Evolutionary conservation across 2,888 invertebrate species (phyloP).

Genomic region (Odontothrips loti): DNA sequence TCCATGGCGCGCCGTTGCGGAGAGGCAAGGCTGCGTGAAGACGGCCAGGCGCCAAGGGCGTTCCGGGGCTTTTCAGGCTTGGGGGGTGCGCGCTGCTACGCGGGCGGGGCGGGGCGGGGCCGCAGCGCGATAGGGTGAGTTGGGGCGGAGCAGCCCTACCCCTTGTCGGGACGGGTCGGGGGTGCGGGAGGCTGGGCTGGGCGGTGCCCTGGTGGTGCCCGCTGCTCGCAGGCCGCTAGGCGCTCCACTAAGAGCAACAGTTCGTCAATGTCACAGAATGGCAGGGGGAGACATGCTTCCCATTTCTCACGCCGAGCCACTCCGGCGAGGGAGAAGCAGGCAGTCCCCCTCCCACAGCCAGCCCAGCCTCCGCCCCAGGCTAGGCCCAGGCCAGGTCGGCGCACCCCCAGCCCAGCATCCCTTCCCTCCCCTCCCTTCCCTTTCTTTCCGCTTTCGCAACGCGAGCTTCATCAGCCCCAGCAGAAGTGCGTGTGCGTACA

Average conservation of each 20-base stretch:
- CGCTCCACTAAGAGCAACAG: slow-evolving; percentile 25
- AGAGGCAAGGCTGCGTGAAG: not conserved
- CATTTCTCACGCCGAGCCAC: slow-evolving; percentile 24
- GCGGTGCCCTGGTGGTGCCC: not conserved
- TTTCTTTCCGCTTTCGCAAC: not conserved
- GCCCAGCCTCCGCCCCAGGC: not conserved
- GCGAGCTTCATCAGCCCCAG: not conserved
- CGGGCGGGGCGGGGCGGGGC: not conserved
- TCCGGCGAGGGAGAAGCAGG: not conserved
- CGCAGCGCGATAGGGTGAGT: not conserved
- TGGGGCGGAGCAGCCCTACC: not conserved
- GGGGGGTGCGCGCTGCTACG: not conserved
- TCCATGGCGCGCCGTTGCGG: not conserved
- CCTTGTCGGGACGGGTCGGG: not conserved
- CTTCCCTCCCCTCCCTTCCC: not conserved
- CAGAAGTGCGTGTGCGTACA: no score
- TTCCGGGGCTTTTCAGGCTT: slow-evolving; percentile 22
- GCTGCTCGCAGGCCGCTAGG: slow-evolving; percentile 17
- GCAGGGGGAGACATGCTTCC: slow-evolving; percentile 25
- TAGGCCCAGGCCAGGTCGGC: not conserved
- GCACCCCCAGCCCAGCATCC: not conserved
- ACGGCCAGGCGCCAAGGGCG: not conserved
- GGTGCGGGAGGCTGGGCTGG: not conserved
- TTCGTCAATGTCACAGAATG: slow-evolving; percentile 26
- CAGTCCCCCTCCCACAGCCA: not conserved